phyloP scores from a whole-genome alignment of 1,140 invertebrate species.

The Euglossa dilemma region DNA sequence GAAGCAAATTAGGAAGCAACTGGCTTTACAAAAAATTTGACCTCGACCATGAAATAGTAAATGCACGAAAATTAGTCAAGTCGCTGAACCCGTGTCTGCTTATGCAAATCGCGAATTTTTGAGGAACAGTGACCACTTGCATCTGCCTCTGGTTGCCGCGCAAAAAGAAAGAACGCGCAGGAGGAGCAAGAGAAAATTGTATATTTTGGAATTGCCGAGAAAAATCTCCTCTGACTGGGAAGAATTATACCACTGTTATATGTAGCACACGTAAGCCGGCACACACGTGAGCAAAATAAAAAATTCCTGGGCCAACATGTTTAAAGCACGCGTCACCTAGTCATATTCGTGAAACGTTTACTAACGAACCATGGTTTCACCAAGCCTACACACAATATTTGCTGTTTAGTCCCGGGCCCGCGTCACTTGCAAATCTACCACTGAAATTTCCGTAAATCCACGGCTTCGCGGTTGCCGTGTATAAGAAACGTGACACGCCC shows the following conservation, averaged over 20 bases:
- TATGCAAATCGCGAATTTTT: constrained; percentile 35
- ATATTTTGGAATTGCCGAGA: constrained; percentile 48
- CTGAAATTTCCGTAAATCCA: background rate
- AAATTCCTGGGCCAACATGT: constrained; percentile 53
- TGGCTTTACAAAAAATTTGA: background rate
- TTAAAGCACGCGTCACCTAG: constrained; percentile 57
- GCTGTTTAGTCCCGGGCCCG: background rate
- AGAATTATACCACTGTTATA: constrained; percentile 63
- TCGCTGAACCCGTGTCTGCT: constrained; percentile 2
- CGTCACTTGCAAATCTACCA: constrained; percentile 29
- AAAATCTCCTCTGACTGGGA: constrained; percentile 9
- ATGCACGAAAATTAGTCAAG: background rate
- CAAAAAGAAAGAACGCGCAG: background rate
- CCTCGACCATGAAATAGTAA: too few relatives aligned
- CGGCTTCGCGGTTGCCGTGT: background rate
- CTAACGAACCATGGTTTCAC: constrained; percentile 58
- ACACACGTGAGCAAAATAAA: constrained; percentile 63
- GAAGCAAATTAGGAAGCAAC: background rate
- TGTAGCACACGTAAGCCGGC: constrained; percentile 46
- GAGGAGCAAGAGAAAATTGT: constrained; percentile 19
- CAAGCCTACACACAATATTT: constrained; percentile 30
- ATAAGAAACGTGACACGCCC: background rate
- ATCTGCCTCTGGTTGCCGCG: background rate
- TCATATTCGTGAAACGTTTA: constrained; percentile 59
- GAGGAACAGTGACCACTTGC: background rate